Base-by-base conservation (phyloP, 1,140 invertebrate species). In the Hirudo medicinalis region DNA sequence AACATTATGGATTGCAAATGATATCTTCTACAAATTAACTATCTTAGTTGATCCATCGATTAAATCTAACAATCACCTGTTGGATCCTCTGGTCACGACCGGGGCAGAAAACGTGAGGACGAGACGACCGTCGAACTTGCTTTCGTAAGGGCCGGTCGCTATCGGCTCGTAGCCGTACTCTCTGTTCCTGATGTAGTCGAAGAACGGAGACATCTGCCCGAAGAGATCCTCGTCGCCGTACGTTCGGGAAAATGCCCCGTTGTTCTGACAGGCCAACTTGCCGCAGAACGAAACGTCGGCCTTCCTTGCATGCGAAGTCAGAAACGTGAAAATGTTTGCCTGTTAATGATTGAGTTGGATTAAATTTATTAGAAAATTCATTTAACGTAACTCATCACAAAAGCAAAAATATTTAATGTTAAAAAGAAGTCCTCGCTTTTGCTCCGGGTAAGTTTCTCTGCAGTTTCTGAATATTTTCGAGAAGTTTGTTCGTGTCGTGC, bases 81-180 rank as follows among this genome's bases (percentile, higher is more conserved):
- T 27, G 53, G 69, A 29, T 11, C 53, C 53, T 3, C 55, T 49
- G 17, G 43, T 29, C 19, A 55, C 32, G 55, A 71, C 54, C 5
- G 76, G 76, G n/a, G 74, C 68, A 20, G 76, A 74, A 73, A 75
- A 72, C 15, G 76, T 77, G 25, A 76, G 67, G 1, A 74, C 74
- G 5, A 75, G 25, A 6, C 76, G 76, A 15, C 75, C 54, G 36
- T 74, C 76, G n/a, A 72, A 69, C 20, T 49, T 63, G 73, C 76
- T 76, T 17, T 76, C 71, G 70, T 76, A 77, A 19, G 76, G 76
- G 20, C 74, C 67, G 6, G 76, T 76, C 72, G 74, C 74, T 11
- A 77, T 54, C 27, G 74, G 74, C 17, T 75, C 57, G 20, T 40
- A 71, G 6, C 68, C 55, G 49, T 66, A 71, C 32, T 76, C 72